Conservation (phyloP, 2,113 vertebrate genomes). For the Poicephalus gulielmi region DNA sequence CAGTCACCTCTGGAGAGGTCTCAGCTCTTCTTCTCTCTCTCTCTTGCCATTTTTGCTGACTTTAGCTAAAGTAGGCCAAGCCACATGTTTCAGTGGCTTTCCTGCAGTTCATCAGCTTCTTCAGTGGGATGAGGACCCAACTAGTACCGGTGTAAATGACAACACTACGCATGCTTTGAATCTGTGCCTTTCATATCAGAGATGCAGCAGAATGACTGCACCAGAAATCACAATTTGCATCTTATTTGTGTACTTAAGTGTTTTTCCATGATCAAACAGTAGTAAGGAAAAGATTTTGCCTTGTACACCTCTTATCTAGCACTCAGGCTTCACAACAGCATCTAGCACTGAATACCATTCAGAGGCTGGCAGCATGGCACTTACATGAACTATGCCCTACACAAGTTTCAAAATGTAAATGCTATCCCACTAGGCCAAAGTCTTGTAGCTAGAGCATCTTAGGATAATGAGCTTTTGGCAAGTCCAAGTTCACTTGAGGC, state of each 20-base stretch:
- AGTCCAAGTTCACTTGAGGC: background rate
- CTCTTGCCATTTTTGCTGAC: background rate
- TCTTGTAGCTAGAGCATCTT: background rate
- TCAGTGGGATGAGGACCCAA: background rate
- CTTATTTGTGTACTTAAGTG: background rate
- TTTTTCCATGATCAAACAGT: background rate
- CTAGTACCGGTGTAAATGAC: background rate
- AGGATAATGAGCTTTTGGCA: background rate
- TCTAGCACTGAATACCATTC: background rate
- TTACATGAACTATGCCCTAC: background rate
- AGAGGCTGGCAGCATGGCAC: background rate
- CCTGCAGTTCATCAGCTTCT: background rate
- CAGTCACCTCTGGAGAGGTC: background rate
- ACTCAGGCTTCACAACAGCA: background rate
- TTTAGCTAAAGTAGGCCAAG: background rate
- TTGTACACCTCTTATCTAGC: background rate
- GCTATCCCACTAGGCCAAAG: background rate
- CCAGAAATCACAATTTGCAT: background rate
- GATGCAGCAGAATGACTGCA: background rate
- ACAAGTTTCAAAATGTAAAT: background rate
- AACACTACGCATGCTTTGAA: background rate
- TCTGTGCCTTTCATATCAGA: background rate
- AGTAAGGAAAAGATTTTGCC: background rate
- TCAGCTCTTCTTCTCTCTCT: background rate
- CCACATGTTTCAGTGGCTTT: background rate